Percentiles rank a stretch among this genome's conserved stretches.
Evolutionary conservation across 2,797 vertebrate genomes (phyloP).

Genomic region (Scomberomorus guttatus): DNA sequence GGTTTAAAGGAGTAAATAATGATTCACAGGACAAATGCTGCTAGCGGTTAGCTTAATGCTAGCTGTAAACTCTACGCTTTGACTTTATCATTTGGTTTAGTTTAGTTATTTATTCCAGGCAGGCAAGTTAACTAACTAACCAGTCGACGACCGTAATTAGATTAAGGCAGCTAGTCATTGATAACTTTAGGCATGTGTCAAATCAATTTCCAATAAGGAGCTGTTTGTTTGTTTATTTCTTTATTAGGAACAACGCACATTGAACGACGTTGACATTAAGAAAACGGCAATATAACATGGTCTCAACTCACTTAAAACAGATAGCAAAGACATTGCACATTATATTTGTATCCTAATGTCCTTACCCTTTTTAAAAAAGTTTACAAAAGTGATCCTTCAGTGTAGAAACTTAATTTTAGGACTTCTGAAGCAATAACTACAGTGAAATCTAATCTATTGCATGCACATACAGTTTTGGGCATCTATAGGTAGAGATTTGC

Average conservation of each 20-base stretch:
- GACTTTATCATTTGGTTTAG: not conserved
- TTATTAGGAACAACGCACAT: not conserved
- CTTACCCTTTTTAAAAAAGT: not conserved
- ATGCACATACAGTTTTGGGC: not conserved
- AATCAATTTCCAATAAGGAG: not conserved
- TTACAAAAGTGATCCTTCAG: not conserved
- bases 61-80: not conserved
- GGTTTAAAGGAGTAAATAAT: not conserved
- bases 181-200: not conserved
- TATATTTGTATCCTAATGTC: too few relatives aligned
- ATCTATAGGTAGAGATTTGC: not conserved
- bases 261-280: not conserved
- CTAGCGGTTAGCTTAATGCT: conserved; percentile 17
- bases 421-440: not conserved
- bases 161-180: not conserved
- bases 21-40: not conserved
- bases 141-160: not conserved
- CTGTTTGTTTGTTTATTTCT: not conserved
- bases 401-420: not conserved
- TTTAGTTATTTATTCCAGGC: not conserved
- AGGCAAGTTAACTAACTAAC: not conserved
- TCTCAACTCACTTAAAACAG: not conserved
- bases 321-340: not conserved
- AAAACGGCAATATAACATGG: not conserved
- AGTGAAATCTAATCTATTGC: too few relatives aligned